Evolutionary conservation across 2,797 vertebrate genomes (phyloP).

Genomic region (Echeneis naucrates): DNA sequence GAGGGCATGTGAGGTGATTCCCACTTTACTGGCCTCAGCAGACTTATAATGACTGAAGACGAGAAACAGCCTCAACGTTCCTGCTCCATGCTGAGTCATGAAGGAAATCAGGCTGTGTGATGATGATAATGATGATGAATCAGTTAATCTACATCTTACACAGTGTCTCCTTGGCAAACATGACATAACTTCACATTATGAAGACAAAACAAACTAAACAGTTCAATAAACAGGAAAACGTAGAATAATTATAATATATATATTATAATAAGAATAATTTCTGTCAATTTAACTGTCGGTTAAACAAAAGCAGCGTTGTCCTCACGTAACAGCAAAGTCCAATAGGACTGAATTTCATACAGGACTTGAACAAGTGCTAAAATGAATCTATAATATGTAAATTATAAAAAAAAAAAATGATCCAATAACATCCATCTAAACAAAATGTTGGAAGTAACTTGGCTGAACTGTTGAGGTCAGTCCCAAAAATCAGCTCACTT

Average conservation of each 20-base stretch:
- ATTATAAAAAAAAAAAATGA: background rate
- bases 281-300: background rate
- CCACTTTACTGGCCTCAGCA: slow-evolving; percentile 14
- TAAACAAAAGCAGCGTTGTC: background rate
- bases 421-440: background rate
- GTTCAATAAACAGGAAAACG: background rate
- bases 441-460: background rate
- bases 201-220: background rate
- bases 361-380: background rate
- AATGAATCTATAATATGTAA: background rate
- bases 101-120: slow-evolving; percentile 20
- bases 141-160: background rate
- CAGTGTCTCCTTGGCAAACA: background rate
- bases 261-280: no score
- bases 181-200: background rate
- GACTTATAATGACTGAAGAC: slow-evolving; percentile 31
- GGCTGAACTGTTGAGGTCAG: background rate
- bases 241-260: no score
- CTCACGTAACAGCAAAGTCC: background rate
- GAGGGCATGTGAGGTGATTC: slow-evolving; percentile 54
- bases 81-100: slow-evolving; percentile 57
- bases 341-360: background rate
- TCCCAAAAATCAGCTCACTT: background rate
- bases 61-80: slow-evolving; percentile 35
- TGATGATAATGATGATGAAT: background rate